Evolutionary conservation across 2,888 invertebrate genomes (phyloP).

Genomic region (Tipula vernalis): DNA sequence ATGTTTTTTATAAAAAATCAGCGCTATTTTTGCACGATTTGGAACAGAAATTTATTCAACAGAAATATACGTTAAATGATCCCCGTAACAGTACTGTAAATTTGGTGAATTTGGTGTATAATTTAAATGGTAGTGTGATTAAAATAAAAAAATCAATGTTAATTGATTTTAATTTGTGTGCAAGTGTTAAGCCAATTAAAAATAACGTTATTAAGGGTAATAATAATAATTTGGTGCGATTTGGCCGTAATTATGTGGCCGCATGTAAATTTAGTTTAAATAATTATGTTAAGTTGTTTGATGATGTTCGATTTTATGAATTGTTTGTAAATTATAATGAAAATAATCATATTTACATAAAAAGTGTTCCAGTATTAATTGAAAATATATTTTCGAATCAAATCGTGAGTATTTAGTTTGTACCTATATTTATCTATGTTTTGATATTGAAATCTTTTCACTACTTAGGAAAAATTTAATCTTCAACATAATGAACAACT

Average conservation of each 20-base stretch:
- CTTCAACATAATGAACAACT: too few relatives aligned
- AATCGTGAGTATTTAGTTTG: background rate
- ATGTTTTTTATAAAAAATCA: background rate
- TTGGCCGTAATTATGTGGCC: slow-evolving; percentile 16
- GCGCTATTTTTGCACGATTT: background rate
- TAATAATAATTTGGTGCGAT: slow-evolving; percentile 19
- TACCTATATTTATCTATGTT: too few relatives aligned
- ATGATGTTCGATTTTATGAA: background rate
- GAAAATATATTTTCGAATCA: background rate
- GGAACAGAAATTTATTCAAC: background rate
- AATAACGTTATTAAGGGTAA: slow-evolving; percentile 27
- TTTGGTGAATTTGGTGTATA: background rate
- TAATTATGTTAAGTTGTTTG: background rate
- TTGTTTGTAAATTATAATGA: background rate
- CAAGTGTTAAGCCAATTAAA: slow-evolving; percentile 23
- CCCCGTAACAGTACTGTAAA: background rate
- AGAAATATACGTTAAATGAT: background rate
- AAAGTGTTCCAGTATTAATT: background rate
- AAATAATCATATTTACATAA: background rate
- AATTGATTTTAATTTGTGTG: slow-evolving; percentile 6
- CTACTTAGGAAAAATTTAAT: too few relatives aligned
- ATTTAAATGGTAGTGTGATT: background rate
- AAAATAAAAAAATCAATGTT: background rate
- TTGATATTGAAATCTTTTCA: too few relatives aligned
- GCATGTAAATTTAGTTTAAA: slow-evolving; percentile 24